Evolutionary conservation across 2,888 invertebrate species (phyloP).

Genomic region (Acanthosepion pharaonis): DNA sequence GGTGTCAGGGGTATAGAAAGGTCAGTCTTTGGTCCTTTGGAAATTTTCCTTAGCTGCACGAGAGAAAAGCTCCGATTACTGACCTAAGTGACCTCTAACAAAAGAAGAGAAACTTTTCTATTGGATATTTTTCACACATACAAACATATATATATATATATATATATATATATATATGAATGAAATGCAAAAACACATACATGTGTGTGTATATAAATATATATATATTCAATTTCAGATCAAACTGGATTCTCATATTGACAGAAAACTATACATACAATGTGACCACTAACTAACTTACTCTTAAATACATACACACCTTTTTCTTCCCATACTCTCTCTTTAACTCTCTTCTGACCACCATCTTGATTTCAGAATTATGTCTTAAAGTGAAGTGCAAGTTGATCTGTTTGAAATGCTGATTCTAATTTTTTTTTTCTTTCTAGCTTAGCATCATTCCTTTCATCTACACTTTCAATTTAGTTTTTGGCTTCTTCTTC

Average conservation of each 20-base stretch:
- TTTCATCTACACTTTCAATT: background rate
- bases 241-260: background rate
- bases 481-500: background rate
- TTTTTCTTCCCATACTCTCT: background rate
- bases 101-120: background rate
- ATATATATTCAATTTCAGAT: background rate
- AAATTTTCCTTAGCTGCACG: background rate
- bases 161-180: background rate
- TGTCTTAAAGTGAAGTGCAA: background rate
- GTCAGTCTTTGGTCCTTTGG: background rate
- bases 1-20: background rate
- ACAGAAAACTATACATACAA: no score
- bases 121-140: background rate
- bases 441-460: background rate
- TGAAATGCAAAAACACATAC: background rate
- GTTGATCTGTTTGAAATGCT: background rate
- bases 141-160: background rate
- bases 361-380: background rate
- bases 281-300: background rate
- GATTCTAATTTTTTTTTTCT: background rate
- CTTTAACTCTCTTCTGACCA: background rate
- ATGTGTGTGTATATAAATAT: background rate
- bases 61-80: background rate
- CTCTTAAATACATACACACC: background rate
- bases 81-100: constrained; percentile 6